phyloP scores from a whole-genome alignment of 2,797 vertebrate genomes.

The Harpagifer antarcticus region DNA sequence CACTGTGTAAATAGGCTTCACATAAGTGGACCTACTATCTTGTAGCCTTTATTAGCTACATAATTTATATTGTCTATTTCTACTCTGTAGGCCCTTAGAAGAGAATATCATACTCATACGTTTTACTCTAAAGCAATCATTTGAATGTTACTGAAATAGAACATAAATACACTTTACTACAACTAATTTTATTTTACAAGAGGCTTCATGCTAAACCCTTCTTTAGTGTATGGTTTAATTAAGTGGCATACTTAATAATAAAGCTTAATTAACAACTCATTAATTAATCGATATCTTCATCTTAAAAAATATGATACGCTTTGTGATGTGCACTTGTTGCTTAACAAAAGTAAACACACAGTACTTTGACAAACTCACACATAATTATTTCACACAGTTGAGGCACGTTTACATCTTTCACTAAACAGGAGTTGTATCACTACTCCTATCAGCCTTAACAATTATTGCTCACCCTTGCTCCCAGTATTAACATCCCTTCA shows the following conservation, averaged over 20 bases:
- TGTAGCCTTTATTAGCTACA: neutral
- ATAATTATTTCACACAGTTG: neutral
- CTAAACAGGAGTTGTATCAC: too few relatives aligned
- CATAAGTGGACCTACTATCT: neutral
- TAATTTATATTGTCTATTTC: neutral
- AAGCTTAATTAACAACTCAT: neutral
- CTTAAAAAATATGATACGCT: neutral
- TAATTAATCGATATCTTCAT: neutral
- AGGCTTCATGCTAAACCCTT: neutral
- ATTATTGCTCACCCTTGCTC: neutral
- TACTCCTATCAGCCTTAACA: neutral
- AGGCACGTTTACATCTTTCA: neutral
- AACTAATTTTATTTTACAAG: neutral
- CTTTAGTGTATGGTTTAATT: neutral
- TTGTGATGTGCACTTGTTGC: neutral
- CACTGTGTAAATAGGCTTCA: too few relatives aligned
- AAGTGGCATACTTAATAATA: neutral
- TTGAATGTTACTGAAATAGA: neutral
- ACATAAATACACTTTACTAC: neutral
- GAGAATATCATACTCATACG: too few relatives aligned
- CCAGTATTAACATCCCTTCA: neutral
- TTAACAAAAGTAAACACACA: neutral
- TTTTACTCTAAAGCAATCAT: neutral
- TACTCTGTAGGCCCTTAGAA: neutral
- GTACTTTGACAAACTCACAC: neutral